A percentile compares a stretch with the other conserved stretches of the same genome.
phyloP scores from a whole-genome alignment of 2,113 vertebrate genomes.

The Circaetus cinerascens region DNA sequence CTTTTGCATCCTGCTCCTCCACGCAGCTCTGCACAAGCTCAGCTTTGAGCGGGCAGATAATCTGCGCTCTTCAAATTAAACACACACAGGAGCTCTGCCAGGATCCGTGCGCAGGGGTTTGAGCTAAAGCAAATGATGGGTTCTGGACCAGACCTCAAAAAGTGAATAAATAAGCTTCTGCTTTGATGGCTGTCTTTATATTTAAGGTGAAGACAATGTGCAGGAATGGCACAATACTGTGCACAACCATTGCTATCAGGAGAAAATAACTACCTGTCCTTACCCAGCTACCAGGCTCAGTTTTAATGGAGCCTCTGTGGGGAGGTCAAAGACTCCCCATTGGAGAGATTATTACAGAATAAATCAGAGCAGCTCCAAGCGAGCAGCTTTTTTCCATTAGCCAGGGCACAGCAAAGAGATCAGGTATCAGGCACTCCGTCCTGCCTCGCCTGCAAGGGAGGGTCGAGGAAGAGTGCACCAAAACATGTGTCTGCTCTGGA shows the following conservation, averaged over 20 bases:
- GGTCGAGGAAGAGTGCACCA: background rate
- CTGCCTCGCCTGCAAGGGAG: background rate
- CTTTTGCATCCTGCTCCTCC: background rate
- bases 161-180: background rate
- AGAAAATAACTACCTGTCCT: background rate
- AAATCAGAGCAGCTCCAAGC: background rate
- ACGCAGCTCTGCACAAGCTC: background rate
- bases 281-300: background rate
- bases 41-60: background rate
- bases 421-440: background rate
- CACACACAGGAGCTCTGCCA: background rate
- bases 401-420: background rate
- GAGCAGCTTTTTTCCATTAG: background rate
- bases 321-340: background rate
- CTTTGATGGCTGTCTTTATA: background rate
- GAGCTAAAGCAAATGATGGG: background rate
- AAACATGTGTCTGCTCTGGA: background rate
- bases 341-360: background rate
- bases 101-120: accelerated
- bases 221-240: background rate
- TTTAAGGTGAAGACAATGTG: background rate
- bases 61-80: background rate
- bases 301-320: background rate
- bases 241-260: background rate
- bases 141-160: background rate